Conservation (phyloP, 2,797 vertebrate genomes). For the Ataeniobius toweri region DNA sequence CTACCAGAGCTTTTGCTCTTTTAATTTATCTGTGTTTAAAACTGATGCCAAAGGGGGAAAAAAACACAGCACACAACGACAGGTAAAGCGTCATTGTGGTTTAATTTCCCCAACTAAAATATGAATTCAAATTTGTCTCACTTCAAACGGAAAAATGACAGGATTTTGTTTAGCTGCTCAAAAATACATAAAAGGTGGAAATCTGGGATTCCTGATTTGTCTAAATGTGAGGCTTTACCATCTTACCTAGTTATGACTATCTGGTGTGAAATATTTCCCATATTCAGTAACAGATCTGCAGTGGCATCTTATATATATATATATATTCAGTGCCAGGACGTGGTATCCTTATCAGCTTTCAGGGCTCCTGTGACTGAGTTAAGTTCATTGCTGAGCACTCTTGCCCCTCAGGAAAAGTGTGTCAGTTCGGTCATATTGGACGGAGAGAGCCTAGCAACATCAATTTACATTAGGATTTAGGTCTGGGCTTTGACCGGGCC, state of each 20-base stretch:
- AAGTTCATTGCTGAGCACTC: not conserved
- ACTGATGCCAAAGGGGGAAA: not conserved
- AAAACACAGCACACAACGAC: not conserved
- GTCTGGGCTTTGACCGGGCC: no score
- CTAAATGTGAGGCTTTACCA: not conserved
- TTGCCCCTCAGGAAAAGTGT: not conserved
- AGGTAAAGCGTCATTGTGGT: not conserved
- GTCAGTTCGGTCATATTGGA: not conserved
- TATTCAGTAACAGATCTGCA: no score
- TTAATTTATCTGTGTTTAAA: not conserved
- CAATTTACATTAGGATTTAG: no score
- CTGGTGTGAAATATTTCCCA: not conserved
- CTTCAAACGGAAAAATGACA: not conserved
- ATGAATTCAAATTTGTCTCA: not conserved
- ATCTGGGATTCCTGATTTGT: not conserved
- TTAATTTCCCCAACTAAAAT: not conserved
- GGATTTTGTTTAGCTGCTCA: not conserved
- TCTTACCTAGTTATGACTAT: not conserved
- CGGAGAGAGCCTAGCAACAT: no score
- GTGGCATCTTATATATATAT: not conserved
- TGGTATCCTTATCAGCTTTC: conserved; percentile 9
- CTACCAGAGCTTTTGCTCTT: not conserved
- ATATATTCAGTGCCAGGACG: conserved; percentile 7
- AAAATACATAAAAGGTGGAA: not conserved
- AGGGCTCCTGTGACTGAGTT: conserved; percentile 8